These are phyloP conservation scores for Epinotia ramella DNA, from an alignment of 2,888 invertebrate species.

Conservation along the genomic window DNA sequence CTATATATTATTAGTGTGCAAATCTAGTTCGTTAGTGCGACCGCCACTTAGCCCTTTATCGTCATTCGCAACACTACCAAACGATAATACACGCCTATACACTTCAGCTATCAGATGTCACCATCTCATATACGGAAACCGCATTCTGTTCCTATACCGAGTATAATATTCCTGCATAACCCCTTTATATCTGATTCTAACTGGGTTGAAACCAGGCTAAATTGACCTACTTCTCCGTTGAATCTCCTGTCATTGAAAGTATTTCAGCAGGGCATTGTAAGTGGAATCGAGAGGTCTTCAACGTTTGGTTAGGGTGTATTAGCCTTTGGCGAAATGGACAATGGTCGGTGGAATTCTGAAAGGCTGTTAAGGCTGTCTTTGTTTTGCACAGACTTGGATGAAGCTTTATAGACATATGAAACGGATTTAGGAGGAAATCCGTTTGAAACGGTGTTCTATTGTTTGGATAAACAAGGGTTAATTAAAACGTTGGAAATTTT, in stretches of 20 bases:
- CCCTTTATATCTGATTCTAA: constrained; percentile 70
- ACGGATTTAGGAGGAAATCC: constrained; percentile 39
- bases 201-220: constrained; percentile 59
- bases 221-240: constrained; percentile 51
- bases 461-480: constrained; percentile 39
- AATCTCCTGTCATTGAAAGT: constrained; percentile 46
- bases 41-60: constrained; percentile 6
- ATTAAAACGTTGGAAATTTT: constrained; percentile 34
- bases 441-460: constrained; percentile 33
- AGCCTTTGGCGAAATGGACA: constrained; percentile 68
- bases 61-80: constrained; percentile 32
- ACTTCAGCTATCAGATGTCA: constrained; percentile 69
- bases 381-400: constrained; percentile 53
- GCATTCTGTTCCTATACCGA: constrained; percentile 73
- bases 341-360: constrained; percentile 67
- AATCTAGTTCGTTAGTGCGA: not conserved
- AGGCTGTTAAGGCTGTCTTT: constrained; percentile 65
- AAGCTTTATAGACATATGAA: constrained; percentile 38
- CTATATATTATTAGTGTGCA: not conserved
- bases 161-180: constrained; percentile 73
- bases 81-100: constrained; percentile 42
- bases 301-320: constrained; percentile 53
- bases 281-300: constrained; percentile 52
- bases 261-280: constrained; percentile 47
- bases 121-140: constrained; percentile 75